Conservation (phyloP, 2,888 invertebrate species). For the Pecten maximus region DNA sequence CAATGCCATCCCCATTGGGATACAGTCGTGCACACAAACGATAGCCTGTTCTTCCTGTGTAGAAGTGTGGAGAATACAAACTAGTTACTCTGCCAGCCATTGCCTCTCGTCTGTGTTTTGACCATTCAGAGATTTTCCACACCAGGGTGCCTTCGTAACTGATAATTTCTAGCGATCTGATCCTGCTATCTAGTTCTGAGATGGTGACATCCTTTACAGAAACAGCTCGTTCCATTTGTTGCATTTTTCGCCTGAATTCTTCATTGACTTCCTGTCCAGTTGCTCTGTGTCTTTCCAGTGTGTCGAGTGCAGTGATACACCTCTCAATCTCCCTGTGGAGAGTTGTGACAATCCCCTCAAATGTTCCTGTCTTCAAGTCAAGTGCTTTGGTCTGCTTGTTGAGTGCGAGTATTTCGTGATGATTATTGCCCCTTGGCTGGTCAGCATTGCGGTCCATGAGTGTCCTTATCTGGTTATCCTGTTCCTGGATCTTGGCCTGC, state of each 20-base stretch:
- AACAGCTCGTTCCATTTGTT: constrained; percentile 60
- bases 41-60: constrained; percentile 77
- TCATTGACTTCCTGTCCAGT: constrained; percentile 56
- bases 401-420: neutral
- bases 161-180: constrained; percentile 72
- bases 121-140: constrained; percentile 79
- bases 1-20: constrained; percentile 81
- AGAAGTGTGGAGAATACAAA: constrained; percentile 79
- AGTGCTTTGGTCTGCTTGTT: constrained; percentile 45
- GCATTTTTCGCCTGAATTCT: constrained; percentile 59
- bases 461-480: constrained; percentile 45
- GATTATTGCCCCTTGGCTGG: constrained; percentile 23
- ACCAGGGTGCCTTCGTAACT: constrained; percentile 79
- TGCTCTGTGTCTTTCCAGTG: constrained; percentile 58
- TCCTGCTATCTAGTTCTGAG: constrained; percentile 54
- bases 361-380: constrained; percentile 65
- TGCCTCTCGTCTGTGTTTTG: constrained; percentile 75
- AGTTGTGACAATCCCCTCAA: constrained; percentile 71
- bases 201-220: constrained; percentile 62
- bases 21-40: constrained; percentile 79
- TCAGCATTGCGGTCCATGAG: constrained; percentile 43
- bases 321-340: constrained; percentile 75
- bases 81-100: constrained; percentile 73
- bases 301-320: constrained; percentile 68
- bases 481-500: constrained; percentile 44